Percentiles rank a stretch among this genome's conserved stretches.
Evolutionary conservation across 1,140 invertebrate genomes (phyloP).

Genomic region (Rhopalosiphum maidis): DNA sequence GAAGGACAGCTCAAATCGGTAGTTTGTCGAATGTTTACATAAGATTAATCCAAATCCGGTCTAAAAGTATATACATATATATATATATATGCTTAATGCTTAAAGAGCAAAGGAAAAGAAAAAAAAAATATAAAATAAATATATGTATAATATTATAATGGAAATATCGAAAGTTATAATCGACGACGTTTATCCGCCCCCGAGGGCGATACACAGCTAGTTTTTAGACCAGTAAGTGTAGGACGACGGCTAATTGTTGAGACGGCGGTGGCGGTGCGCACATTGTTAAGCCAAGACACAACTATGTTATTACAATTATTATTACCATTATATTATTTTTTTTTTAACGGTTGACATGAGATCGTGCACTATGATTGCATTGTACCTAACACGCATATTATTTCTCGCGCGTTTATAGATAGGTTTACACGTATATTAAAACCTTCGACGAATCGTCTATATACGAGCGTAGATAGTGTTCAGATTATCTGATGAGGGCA

Average conservation of each 20-base stretch:
- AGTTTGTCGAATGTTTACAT: constrained; percentile 46
- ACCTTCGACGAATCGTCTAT: neutral
- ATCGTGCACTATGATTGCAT: constrained; percentile 33
- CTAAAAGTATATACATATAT: neutral
- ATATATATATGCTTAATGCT: neutral
- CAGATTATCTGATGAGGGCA: neutral
- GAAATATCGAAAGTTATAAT: constrained; percentile 44
- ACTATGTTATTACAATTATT: constrained; percentile 1
- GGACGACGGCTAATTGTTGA: constrained; percentile 39
- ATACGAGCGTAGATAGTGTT: neutral
- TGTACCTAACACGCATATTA: neutral
- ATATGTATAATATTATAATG: constrained; percentile 9
- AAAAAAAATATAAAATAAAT: constrained; percentile 9
- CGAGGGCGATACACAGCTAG: neutral
- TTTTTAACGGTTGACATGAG: constrained; percentile 1
- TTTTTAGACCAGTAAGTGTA: neutral
- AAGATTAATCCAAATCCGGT: constrained; percentile 49
- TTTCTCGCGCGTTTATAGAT: neutral
- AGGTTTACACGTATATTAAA: neutral
- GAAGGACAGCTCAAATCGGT: constrained; percentile 26
- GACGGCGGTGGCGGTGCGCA: neutral
- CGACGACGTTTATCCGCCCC: constrained; percentile 50
- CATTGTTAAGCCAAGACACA: constrained; percentile 20
- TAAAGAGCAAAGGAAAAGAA: neutral
- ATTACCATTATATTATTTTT: constrained; percentile 13